Conservation (phyloP, 2,113 vertebrate species). For the Hippolais icterina region DNA sequence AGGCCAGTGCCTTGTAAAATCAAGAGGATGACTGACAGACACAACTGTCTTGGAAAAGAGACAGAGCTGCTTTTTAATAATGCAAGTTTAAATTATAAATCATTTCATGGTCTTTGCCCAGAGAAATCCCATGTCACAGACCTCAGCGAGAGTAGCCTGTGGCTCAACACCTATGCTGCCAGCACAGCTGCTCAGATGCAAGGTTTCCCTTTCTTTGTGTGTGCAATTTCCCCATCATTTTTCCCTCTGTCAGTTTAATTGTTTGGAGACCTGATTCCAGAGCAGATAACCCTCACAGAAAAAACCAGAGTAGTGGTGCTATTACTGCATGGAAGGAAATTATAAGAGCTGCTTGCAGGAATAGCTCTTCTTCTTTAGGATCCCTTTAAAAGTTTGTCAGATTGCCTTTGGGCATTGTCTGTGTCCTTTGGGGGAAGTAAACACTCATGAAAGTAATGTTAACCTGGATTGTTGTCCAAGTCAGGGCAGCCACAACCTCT, state of each 20-base stretch:
- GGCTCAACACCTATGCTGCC: neutral
- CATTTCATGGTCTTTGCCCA: neutral
- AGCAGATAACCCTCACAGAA: neutral
- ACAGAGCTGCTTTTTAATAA: conserved; percentile 6
- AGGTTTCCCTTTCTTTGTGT: neutral
- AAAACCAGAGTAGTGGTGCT: neutral
- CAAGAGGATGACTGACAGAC: neutral
- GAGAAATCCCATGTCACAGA: neutral
- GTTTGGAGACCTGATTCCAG: neutral
- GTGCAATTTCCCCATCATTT: neutral
- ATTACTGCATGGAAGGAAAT: neutral
- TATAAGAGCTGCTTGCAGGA: neutral
- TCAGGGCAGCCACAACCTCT: neutral
- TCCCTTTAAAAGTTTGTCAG: neutral
- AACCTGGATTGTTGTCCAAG: neutral
- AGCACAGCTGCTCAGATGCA: neutral
- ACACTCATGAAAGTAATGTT: neutral
- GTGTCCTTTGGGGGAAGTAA: neutral
- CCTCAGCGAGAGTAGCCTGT: neutral
- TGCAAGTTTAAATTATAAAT: conserved; percentile 9
- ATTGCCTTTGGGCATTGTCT: neutral
- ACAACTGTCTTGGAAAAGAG: neutral
- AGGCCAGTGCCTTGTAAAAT: neutral
- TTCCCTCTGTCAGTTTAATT: conserved; percentile 4
- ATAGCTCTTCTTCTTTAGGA: neutral